Base-by-base conservation (phyloP, 2,888 invertebrate genomes). In the Melitaea athalia region DNA sequence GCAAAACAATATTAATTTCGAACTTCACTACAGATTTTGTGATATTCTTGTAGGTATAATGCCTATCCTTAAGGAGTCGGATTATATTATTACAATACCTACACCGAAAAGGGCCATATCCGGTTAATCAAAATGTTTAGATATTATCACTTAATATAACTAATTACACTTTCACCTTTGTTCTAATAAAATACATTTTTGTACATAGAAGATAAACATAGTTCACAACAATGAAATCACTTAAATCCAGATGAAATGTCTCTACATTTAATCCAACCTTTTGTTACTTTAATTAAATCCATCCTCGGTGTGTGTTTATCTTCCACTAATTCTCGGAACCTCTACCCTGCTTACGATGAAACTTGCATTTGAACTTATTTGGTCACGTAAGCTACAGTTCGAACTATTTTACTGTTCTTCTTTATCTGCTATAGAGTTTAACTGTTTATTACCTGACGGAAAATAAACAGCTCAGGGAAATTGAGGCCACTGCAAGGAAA, bases 381-480 rank as follows among this genome's bases (percentile, higher is more conserved):
- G 83, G 85, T 87, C 88, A 87, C 88, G 88, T 88, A 87, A 81
- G 80, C 84, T 81, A 76, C 77, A 79, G 81, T 79, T 80, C 80
- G 79, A 82, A 83, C 82, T 83, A 76, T 73, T 80, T 84, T 77
- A 78, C 79, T 80, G 81, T 83, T 85, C 82, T 87, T 86, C 83
- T 86, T 87, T 88, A 89, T 88, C 87, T 88, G 85, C 85, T 85
- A 85, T 86, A 86, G 82, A 87, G 87, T 83, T 84, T 85, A 55
- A 87, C 85, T 88, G 87, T 88, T 87, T 88, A 88, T 88, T 88
- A 85, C 85, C 88, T 84, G 80, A 81, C 85, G 87, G 88, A 85
- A 84, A 83, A 85, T 83, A 86, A 63, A 67, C 53, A 62, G 12
- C 12, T 3, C 17, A 55, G n/a, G 53, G 12, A 33, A 14, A 14